Evolutionary conservation across 2,888 invertebrate species (phyloP), one percentile per base, ranked within the genome.

Genomic region (Melieria omissa): DNA sequence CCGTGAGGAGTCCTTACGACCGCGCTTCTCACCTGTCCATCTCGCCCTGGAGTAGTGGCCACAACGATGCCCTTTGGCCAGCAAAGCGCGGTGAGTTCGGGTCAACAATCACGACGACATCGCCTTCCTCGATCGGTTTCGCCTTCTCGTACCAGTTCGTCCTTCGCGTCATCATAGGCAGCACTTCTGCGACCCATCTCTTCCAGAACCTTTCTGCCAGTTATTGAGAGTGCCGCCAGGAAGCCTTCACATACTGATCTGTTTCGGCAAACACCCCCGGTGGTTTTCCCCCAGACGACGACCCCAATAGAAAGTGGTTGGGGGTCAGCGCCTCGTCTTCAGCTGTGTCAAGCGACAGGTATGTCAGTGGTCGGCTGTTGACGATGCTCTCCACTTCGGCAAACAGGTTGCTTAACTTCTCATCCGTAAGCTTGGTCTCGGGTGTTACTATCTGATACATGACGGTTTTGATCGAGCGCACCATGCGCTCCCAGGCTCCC

Each of bases 151-250:
- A 74, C 73, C 75, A 75, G 44, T 73, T 73, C 12, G 61, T 44
- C 5, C 73, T 60, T 4, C 65, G 55, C 6, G 71, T 75, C 10
- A 75, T 57, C 5, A 58, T 61, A 3, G 73, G 73, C 16, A 74
- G 54, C 45, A 72, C 77, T 58, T 80, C 83, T 72, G 82, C 81
- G 74, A 80, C 42, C 81, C 81, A 83, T 7, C 80, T 61, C 7
- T 46, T 60, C 82, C 81, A 82, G 54, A 80, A 79, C 65, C 63
- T 70, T 57, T 80, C 77, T 0, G 79, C 70, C 1, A 78, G 65
- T 4, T 73, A 57, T 65, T 77, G 73, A 0, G 77, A 76, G 14
- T 78, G 1, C 3, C 77, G 73, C 77, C 78, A 79, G 3, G 66
- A 63, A 64, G 85, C 87, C 4, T 73, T 54, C 5, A 77, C 66